A percentile compares a stretch with the other conserved stretches of the same genome.
phyloP scores from a whole-genome alignment of 2,888 invertebrate genomes.

The Eucriotettix oculatus region DNA sequence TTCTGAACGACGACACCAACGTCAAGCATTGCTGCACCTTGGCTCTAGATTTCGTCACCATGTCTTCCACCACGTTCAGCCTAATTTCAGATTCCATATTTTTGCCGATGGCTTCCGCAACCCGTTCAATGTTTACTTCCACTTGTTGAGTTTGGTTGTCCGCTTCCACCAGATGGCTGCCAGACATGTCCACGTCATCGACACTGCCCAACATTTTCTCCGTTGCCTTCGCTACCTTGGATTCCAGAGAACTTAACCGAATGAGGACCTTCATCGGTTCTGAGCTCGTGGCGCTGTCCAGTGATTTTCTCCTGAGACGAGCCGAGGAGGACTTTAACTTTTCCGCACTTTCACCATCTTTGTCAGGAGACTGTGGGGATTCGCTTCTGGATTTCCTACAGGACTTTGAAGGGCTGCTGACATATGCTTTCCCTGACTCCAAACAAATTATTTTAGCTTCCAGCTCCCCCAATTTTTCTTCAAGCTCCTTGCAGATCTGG shows the following conservation, averaged over 20 bases:
- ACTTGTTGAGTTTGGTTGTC: slow-evolving; percentile 1
- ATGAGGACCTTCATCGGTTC: slow-evolving; percentile 69
- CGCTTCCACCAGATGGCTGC: not conserved
- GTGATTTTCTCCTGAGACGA: slow-evolving; percentile 50
- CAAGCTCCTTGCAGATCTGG: slow-evolving; percentile 65
- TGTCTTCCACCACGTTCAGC: slow-evolving; percentile 41
- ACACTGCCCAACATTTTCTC: slow-evolving; percentile 15
- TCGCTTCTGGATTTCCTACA: slow-evolving; percentile 15
- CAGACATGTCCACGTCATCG: not conserved
- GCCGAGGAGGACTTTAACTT: slow-evolving; percentile 35
- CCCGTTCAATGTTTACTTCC: slow-evolving; percentile 8
- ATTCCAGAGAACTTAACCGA: slow-evolving; percentile 57
- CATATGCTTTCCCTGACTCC: slow-evolving; percentile 30
- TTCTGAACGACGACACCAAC: slow-evolving; percentile 33
- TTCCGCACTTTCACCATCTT: slow-evolving; percentile 17
- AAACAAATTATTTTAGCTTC: slow-evolving; percentile 58
- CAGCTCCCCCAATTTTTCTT: slow-evolving; percentile 65
- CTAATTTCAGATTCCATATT: slow-evolving; percentile 18
- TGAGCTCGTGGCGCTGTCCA: slow-evolving; percentile 60
- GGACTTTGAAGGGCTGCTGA: slow-evolving; percentile 15
- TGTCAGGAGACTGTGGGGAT: slow-evolving; percentile 21
- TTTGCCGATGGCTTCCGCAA: not conserved
- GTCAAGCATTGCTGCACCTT: slow-evolving; percentile 47
- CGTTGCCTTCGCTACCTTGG: slow-evolving; percentile 50
- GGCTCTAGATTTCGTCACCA: slow-evolving; percentile 43